These are phyloP conservation scores for Danionella cerebrum DNA, from an alignment of 2,113 vertebrate genomes.

Conservation along the genomic window DNA sequence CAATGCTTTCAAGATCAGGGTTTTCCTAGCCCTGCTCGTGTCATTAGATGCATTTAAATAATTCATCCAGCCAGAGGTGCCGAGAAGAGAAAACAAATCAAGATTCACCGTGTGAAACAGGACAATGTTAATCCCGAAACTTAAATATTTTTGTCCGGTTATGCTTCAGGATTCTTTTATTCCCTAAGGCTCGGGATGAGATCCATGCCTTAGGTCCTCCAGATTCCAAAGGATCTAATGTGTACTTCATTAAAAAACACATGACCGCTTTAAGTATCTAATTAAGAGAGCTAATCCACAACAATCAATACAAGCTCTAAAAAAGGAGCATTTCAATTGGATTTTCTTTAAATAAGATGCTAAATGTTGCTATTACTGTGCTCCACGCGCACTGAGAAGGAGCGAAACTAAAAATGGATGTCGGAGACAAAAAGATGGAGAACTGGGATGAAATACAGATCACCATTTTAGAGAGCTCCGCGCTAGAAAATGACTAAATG, in stretches of 20 bases:
- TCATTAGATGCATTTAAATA: conserved; percentile 64
- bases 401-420: conserved; percentile 6
- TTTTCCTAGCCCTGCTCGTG: conserved; percentile 54
- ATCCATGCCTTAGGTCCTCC: neutral
- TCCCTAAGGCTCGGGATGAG: too few relatives aligned
- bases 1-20: conserved; percentile 65
- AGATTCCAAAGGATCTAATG: neutral
- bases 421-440: neutral
- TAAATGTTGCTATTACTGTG: neutral
- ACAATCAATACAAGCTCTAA: neutral
- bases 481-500: conserved; percentile 36
- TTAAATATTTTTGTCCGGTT: too few relatives aligned
- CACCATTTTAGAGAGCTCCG: conserved; percentile 25
- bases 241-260: conserved; percentile 7
- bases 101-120: conserved; percentile 46
- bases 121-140: conserved; percentile 45
- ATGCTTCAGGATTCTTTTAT: too few relatives aligned
- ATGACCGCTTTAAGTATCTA: neutral
- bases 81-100: conserved; percentile 42
- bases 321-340: neutral
- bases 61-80: conserved; percentile 56
- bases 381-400: neutral
- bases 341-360: neutral
- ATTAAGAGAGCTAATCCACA: neutral
- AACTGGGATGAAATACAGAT: conserved; percentile 18